Conservation (phyloP, 2,888 invertebrate species). For the Thalpophila matura region DNA sequence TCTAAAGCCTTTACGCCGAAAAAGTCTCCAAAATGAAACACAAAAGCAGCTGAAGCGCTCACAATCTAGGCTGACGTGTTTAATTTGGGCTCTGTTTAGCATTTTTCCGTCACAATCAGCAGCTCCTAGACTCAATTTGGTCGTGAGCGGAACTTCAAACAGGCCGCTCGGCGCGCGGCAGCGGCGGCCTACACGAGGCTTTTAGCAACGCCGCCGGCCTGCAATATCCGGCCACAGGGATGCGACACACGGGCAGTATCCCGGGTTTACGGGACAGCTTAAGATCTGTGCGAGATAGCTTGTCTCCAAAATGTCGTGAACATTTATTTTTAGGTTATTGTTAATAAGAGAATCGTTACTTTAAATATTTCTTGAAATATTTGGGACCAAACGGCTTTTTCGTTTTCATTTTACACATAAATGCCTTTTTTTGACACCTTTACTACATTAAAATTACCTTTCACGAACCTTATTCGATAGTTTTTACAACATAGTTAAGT, state of each 20-base stretch:
- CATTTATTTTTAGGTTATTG: not conserved
- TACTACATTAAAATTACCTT: too few species aligned
- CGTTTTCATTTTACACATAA: too few species aligned
- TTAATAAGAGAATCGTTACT: not conserved
- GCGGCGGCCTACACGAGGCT: conserved; percentile 45
- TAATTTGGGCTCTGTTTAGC: conserved; percentile 66
- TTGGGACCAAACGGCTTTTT: too few species aligned
- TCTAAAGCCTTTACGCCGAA: conserved; percentile 36
- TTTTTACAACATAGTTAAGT: too few species aligned
- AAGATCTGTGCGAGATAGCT: not conserved
- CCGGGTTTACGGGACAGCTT: conserved; percentile 10
- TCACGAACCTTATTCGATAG: too few species aligned
- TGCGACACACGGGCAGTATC: conserved; percentile 30
- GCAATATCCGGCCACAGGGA: conserved; percentile 60
- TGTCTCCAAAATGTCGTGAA: not conserved
- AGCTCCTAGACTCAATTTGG: conserved; percentile 66
- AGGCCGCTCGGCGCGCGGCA: conserved; percentile 25
- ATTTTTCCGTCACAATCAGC: conserved; percentile 65
- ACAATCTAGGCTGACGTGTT: conserved; percentile 44
- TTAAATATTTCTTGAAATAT: too few species aligned
- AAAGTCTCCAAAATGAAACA: conserved; percentile 43
- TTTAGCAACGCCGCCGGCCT: conserved; percentile 46
- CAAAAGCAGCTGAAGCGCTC: conserved; percentile 45
- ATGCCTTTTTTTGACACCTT: too few species aligned
- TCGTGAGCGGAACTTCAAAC: conserved; percentile 65